A percentile compares a stretch with the other conserved stretches of the same genome.
Evolutionary conservation across 2,888 invertebrate species (phyloP).

Genomic region (Hemicrepidius hirtus): DNA sequence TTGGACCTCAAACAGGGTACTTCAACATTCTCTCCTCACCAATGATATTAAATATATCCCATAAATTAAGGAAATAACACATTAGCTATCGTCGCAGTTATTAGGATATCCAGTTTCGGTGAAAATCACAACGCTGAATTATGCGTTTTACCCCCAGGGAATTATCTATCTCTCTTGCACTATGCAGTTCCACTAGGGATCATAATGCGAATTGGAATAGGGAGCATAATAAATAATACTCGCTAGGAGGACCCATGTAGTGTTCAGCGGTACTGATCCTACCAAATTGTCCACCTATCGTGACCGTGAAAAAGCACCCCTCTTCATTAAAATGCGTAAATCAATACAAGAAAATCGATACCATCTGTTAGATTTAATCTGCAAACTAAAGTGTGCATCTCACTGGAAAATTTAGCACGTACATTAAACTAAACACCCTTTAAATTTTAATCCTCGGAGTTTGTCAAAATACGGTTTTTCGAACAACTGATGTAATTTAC

Average conservation of each 20-base stretch:
- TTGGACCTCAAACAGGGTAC: neutral
- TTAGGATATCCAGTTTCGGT: conserved; percentile 25
- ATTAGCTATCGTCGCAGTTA: conserved; percentile 1
- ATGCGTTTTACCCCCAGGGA: neutral
- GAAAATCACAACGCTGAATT: neutral
- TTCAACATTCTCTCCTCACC: neutral
- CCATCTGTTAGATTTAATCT: conserved; percentile 31
- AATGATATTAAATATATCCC: neutral
- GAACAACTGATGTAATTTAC: too few relatives aligned
- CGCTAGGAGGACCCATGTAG: conserved; percentile 32
- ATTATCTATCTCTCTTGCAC: conserved; percentile 1
- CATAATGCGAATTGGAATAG: conserved; percentile 35
- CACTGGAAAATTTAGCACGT: neutral
- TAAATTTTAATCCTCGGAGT: too few relatives aligned
- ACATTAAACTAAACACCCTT: neutral
- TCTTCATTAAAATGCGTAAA: conserved; percentile 32
- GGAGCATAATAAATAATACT: conserved; percentile 36
- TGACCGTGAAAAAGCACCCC: conserved; percentile 32
- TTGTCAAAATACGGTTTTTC: too few relatives aligned
- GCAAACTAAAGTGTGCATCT: neutral
- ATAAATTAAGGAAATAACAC: conserved; percentile 19
- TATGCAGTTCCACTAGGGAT: conserved; percentile 28
- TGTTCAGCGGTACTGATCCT: conserved; percentile 37
- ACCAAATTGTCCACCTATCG: conserved; percentile 40
- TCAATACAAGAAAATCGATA: conserved; percentile 38